Evolutionary conservation across 2,797 vertebrate genomes (phyloP).

Genomic region (Menidia menidia): DNA sequence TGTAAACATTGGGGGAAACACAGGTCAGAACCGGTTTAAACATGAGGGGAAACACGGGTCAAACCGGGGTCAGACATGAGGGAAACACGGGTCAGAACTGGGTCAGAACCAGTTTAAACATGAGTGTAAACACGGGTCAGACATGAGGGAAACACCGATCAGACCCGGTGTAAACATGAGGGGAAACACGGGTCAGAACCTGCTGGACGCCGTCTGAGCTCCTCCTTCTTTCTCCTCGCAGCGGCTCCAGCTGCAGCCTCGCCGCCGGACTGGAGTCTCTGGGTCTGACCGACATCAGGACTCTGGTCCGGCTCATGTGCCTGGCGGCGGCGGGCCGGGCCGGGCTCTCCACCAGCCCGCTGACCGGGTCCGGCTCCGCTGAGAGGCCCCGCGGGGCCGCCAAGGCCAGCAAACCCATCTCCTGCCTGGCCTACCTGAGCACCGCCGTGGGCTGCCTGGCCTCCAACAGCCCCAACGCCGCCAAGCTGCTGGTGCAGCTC

Average conservation of each 20-base stretch:
- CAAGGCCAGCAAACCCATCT: constrained; percentile 96
- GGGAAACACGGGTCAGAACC: too few species aligned
- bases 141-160: too few species aligned
- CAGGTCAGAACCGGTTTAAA: too few species aligned
- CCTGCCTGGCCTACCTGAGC: constrained; percentile 96
- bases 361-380: constrained; percentile 61
- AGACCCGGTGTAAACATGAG: too few species aligned
- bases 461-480: constrained; percentile 94
- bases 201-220: not conserved
- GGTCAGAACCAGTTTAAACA: too few species aligned
- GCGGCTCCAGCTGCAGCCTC: constrained; percentile 96
- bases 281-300: constrained; percentile 95
- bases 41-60: too few species aligned
- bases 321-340: constrained; percentile 95
- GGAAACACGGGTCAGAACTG: too few species aligned
- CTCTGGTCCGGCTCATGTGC: constrained; percentile 96
- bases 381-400: constrained; percentile 89
- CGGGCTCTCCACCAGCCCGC: constrained; percentile 91
- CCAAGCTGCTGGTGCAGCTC: constrained; percentile 94
- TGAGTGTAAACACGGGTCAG: too few species aligned
- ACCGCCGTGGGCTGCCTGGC: constrained; percentile 97
- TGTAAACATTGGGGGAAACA: too few species aligned
- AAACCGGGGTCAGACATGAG: too few species aligned
- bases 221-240: constrained; percentile 41
- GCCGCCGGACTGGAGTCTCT: constrained; percentile 96